Percentiles rank a stretch among this genome's conserved stretches.
Evolutionary conservation across 2,797 vertebrate species (phyloP).

Genomic region (Helarctos malayanus): DNA sequence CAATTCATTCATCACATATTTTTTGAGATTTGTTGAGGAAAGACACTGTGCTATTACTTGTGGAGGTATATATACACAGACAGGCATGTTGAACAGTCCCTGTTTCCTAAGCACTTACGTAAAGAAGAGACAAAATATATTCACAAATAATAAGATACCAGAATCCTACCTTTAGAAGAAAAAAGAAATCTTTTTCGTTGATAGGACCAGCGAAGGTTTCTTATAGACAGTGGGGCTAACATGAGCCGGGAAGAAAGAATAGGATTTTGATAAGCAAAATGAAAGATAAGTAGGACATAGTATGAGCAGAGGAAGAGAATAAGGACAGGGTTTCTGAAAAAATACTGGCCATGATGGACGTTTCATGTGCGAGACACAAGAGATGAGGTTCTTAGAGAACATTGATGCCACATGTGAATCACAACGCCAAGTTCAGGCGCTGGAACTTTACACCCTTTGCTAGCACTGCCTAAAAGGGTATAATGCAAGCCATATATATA

Average conservation of each 20-base stretch:
- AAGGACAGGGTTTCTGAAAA: not conserved
- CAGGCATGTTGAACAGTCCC: not conserved
- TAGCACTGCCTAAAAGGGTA: not conserved
- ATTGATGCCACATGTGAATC: not conserved
- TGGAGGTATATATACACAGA: not conserved
- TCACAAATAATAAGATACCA: not conserved
- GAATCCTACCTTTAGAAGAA: not conserved
- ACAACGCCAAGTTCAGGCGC: not conserved
- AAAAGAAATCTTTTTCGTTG: not conserved
- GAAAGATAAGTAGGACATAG: not conserved
- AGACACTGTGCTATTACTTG: not conserved
- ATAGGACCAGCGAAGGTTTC: not conserved
- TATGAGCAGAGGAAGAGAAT: not conserved
- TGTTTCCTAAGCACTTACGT: not conserved
- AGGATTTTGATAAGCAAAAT: conserved; percentile 34
- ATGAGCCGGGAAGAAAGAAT: not conserved
- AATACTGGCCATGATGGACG: not conserved
- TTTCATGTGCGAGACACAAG: not conserved
- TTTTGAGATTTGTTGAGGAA: not conserved
- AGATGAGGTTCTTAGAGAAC: not conserved
- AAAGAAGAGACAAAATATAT: conserved; percentile 1
- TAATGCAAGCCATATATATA: not conserved
- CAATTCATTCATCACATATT: not conserved
- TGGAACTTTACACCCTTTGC: not conserved
- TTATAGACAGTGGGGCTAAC: not conserved